Evolutionary conservation across 1,140 invertebrate species (phyloP), one percentile per base, ranked within the genome.

Genomic region (Papilio helenus): DNA sequence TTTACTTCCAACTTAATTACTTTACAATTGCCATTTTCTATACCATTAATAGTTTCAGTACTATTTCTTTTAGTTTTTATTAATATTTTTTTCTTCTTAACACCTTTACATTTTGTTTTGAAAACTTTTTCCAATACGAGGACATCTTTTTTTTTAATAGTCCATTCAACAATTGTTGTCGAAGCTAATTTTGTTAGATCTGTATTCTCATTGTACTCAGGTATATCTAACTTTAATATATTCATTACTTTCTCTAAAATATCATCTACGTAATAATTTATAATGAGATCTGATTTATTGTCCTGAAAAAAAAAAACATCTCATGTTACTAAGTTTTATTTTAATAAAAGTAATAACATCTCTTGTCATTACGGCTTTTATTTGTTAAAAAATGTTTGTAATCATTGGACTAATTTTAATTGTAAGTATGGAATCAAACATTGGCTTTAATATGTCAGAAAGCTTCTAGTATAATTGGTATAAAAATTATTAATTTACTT

Each of bases 201-300:
- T 1, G 95, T 89, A 10, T 95, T 89, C 34, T 95, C 90, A 72
- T 95, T 95, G 88, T 98, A 98, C 55, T 96, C 94, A 3, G 97
- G 96, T 85, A 98, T 97, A 84, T 97, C 96, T 7, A 98, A 81
- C 34, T 95, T 95, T 42, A 99, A 93, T 74, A 96, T 95, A 88
- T 97, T 96, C 95, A 98, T 97, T 1, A 99, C 94, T 86, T 96
- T 96, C 79, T 95, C 94, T 88, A 99, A 96, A 49, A 99, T 96
- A 82, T 97, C 96, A 94, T 99, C 98, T 8, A 99, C 97, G 94
- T 98, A 99, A 46, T 97, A 96, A 87, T 98, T 97, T 83, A 99
- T 98, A 73, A 98, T 96, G 72, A 99, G 93, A 93, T 99, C 97
- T 42, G 98, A 98, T 94, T 98, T 98, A 87, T 98, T 98, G 87